A percentile compares a stretch with the other conserved stretches of the same genome.
phyloP scores from a whole-genome alignment of 2,113 vertebrate genomes.

The Myotis davidii region DNA sequence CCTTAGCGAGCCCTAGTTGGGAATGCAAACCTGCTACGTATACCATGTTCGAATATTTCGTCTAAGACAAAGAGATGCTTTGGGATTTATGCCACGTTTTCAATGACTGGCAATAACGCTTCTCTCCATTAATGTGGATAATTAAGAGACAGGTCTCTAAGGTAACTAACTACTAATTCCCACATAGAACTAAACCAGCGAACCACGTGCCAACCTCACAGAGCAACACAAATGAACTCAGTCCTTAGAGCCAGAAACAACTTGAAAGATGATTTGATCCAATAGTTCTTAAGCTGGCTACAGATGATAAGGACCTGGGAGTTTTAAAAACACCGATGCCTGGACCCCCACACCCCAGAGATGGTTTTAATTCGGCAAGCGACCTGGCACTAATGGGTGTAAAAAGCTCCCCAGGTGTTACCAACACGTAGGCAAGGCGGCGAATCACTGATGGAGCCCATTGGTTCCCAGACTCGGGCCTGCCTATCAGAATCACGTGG shows the following conservation, averaged over 20 bases:
- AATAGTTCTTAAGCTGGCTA: background rate
- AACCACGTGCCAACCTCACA: background rate
- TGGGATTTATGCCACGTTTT: background rate
- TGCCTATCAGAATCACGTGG: background rate
- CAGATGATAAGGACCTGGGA: background rate
- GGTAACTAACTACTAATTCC: background rate
- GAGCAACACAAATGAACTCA: background rate
- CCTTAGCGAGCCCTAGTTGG: background rate
- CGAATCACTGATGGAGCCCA: background rate
- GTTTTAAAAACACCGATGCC: background rate
- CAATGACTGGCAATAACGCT: background rate
- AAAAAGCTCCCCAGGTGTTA: background rate
- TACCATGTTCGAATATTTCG: background rate
- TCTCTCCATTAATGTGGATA: background rate
- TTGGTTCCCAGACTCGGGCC: background rate
- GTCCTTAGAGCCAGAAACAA: background rate
- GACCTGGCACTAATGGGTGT: background rate
- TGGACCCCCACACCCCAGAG: background rate
- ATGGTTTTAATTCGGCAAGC: background rate
- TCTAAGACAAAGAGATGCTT: slow-evolving; percentile 44
- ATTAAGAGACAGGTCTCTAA: slow-evolving; percentile 40
- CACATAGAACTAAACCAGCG: background rate
- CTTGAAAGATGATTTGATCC: background rate
- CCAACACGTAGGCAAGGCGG: background rate
- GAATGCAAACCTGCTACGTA: slow-evolving; percentile 14